Conservation (phyloP, 2,113 vertebrate species). For the Tursiops truncatus region DNA sequence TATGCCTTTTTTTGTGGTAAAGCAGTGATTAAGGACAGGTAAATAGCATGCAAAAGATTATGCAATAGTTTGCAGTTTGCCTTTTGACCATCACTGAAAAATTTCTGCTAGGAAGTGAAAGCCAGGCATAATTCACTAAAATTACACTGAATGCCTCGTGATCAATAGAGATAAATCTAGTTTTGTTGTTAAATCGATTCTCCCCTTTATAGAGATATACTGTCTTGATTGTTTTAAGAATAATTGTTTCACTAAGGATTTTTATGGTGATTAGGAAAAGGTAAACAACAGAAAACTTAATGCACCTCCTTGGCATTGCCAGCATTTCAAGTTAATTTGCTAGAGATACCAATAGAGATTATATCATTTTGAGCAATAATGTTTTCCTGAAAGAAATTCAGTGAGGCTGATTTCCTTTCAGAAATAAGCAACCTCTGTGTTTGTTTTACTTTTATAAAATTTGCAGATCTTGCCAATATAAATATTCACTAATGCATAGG, state of each 20-base stretch:
- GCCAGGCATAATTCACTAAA: conserved; percentile 87
- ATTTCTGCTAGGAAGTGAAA: conserved; percentile 89
- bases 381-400: conserved; percentile 81
- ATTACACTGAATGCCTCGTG: conserved; percentile 85
- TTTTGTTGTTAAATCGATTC: conserved; percentile 93
- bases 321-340: conserved; percentile 77
- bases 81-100: conserved; percentile 83
- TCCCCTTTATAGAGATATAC: conserved; percentile 86
- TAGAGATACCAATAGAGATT: conserved; percentile 80
- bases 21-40: conserved; percentile 66
- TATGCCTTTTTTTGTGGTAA: conserved; percentile 70
- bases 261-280: conserved; percentile 86
- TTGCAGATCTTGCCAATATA: conserved; percentile 87
- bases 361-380: conserved; percentile 78
- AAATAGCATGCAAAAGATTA: conserved; percentile 74
- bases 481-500: conserved; percentile 86
- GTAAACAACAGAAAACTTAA: conserved; percentile 84
- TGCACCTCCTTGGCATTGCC: conserved; percentile 77
- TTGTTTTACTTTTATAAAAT: conserved; percentile 85
- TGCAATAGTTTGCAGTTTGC: conserved; percentile 78
- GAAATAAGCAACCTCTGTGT: conserved; percentile 83
- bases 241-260: conserved; percentile 86
- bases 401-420: conserved; percentile 81
- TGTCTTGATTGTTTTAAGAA: conserved; percentile 90
- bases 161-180: conserved; percentile 92